These are phyloP conservation scores for Oreotragus oreotragus DNA, from an alignment of 2,113 vertebrate genomes.

Conservation along the genomic window DNA sequence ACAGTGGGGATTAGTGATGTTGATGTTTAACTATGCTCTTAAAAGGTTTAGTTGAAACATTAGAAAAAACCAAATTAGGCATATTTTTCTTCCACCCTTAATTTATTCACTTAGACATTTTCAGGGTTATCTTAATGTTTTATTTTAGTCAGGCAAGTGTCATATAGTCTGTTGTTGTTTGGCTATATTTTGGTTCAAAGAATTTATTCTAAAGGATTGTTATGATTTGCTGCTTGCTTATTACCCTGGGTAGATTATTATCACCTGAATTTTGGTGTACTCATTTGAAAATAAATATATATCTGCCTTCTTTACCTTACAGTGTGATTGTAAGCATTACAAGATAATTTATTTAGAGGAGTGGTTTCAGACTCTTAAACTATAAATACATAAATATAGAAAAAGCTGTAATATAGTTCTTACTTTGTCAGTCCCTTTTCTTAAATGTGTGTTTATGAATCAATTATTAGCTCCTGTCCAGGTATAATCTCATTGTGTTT, in stretches of 20 bases:
- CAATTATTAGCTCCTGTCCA: conserved; percentile 22
- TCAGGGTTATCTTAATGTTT: background rate
- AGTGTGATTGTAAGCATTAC: background rate
- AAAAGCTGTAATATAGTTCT: background rate
- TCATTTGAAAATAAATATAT: background rate
- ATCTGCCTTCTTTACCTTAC: background rate
- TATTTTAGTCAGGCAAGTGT: background rate
- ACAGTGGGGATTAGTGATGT: background rate
- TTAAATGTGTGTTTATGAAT: background rate
- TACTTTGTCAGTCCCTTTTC: background rate
- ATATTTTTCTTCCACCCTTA: background rate
- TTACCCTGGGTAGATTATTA: background rate
- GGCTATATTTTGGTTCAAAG: background rate
- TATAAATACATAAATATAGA: background rate
- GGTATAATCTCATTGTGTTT: background rate
- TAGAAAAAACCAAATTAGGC: background rate
- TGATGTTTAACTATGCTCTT: background rate
- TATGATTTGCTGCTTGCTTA: background rate
- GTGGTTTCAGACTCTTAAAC: background rate
- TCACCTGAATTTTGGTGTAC: background rate
- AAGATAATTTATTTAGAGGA: background rate
- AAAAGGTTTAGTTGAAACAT: conserved; percentile 4
- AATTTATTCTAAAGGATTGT: background rate
- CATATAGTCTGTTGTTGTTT: background rate
- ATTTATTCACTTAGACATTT: background rate